Base-by-base conservation (phyloP, 2,888 invertebrate species). In the Hemicrepidius hirtus region DNA sequence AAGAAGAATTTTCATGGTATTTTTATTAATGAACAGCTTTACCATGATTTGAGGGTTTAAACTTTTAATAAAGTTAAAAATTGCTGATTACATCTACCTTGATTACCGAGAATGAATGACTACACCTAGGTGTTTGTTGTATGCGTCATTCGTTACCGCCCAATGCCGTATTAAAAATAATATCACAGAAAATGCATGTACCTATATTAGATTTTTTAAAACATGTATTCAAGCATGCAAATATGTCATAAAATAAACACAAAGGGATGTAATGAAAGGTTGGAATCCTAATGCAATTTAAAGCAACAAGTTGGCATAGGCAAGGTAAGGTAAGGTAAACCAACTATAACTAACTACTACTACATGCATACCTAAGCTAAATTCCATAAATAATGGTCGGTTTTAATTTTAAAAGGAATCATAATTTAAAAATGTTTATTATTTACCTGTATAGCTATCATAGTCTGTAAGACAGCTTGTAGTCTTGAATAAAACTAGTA, bases 91-190 rank as follows among this genome's bases (percentile, higher is more conserved):
- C 40, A 13, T 13, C 59, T 21, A 40, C 40, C 59, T 40, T 13
- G 20, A 59, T 40, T 59, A 59, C 59, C 21, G 0, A 13, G 59
- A 59, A 59, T 40, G 59, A 59, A 59, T 59, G 59, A 59, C 59
- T 59, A 21, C n/a, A 59, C 59, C 21, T 35, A 40, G 59, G 40
- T 40, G 40, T 59, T 20, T 18, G 40, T 40, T 20, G 59, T 55
- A 59, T 59, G 59, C 59, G 59, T 59, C 59, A 59, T 40, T 20
- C 37, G 59, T 16, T 21, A 40, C 18, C 59, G 21, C 59, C 59
- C 59, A 55, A 55, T 35, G 55, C 49, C 12, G 49, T 49, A 49
- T 49, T 49, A 20, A 49, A 49, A 49, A 49, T 49, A 49, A 21
- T 21, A 21, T 12, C 20, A 10, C 21, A 18, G 50, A 55, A 35